Percentiles rank a stretch among this genome's conserved stretches.
phyloP scores from a whole-genome alignment of 2,113 vertebrate species.

The Perca flavescens region DNA sequence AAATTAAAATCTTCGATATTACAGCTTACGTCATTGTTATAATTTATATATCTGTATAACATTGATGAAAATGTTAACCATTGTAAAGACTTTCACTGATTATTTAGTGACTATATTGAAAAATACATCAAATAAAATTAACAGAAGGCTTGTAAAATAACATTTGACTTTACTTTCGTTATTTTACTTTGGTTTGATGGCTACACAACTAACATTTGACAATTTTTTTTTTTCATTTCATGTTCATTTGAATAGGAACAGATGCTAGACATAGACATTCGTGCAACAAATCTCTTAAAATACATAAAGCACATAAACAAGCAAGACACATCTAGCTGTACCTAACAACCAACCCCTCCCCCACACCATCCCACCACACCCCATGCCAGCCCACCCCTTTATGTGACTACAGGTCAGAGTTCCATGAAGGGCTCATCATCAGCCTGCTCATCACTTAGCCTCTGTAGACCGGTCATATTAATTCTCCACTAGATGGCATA shows the following conservation, averaged over 20 bases:
- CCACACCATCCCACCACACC: too few relatives aligned
- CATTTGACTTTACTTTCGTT: too few relatives aligned
- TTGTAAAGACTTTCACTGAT: not conserved
- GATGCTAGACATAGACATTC: too few relatives aligned
- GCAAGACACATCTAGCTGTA: too few relatives aligned
- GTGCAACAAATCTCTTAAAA: too few relatives aligned
- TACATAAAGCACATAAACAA: too few relatives aligned
- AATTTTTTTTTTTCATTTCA: too few relatives aligned
- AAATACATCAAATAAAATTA: not conserved
- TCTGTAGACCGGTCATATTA: not conserved
- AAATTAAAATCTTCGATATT: too few relatives aligned
- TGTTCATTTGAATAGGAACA: too few relatives aligned
- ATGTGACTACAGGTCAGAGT: not conserved
- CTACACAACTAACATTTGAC: not conserved
- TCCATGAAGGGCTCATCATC: not conserved
- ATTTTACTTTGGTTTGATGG: not conserved
- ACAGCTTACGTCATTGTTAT: too few relatives aligned
- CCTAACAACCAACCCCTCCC: too few relatives aligned
- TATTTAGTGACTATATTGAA: not conserved
- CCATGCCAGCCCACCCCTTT: too few relatives aligned
- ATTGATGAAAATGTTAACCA: not conserved
- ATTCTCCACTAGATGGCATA: slow-evolving; percentile 68
- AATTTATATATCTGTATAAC: not conserved
- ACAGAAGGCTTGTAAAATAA: not conserved
- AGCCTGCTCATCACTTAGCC: not conserved